These are phyloP conservation scores for Drosophila imparisetae DNA, from an alignment of 2,888 invertebrate species.

Conservation along the genomic window DNA sequence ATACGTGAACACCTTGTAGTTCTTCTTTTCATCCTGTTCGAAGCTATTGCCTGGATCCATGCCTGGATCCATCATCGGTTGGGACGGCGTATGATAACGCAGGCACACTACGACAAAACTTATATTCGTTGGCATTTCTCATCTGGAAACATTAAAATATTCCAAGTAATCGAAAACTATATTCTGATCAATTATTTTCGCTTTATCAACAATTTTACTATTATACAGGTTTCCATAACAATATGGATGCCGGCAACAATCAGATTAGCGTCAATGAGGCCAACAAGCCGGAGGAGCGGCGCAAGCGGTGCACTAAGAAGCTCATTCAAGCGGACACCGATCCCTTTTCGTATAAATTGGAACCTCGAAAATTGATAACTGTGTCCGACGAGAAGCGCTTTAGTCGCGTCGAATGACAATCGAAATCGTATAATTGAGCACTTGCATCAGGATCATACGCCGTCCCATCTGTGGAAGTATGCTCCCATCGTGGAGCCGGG, in stretches of 20 bases:
- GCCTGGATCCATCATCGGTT: constrained; percentile 76
- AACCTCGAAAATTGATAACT: constrained; percentile 71
- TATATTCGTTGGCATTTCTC: too few species aligned
- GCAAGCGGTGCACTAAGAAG: constrained; percentile 68
- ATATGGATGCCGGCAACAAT: too few species aligned
- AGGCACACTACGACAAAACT: too few species aligned
- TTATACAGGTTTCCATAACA: too few species aligned
- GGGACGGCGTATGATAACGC: constrained; percentile 70
- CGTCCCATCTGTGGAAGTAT: constrained; percentile 77
- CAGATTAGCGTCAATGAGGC: constrained; percentile 13
- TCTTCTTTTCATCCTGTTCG: constrained; percentile 81
- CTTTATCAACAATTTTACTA: too few species aligned
- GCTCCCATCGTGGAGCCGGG: constrained; percentile 80
- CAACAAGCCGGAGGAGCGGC: constrained; percentile 52
- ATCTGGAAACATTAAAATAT: too few species aligned
- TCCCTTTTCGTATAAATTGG: constrained; percentile 74
- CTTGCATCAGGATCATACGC: constrained; percentile 73
- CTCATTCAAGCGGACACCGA: constrained; percentile 69
- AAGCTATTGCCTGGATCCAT: constrained; percentile 81
- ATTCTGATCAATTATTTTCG: too few species aligned
- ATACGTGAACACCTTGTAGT: constrained; percentile 82
- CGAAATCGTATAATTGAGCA: constrained; percentile 54
- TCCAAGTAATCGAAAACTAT: too few species aligned
- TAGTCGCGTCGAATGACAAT: constrained; percentile 24
- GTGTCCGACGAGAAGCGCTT: constrained; percentile 75